Evolutionary conservation across 2,113 vertebrate species (phyloP), one percentile per base, ranked within the genome.

Genomic region (Prietella phreatophila): DNA sequence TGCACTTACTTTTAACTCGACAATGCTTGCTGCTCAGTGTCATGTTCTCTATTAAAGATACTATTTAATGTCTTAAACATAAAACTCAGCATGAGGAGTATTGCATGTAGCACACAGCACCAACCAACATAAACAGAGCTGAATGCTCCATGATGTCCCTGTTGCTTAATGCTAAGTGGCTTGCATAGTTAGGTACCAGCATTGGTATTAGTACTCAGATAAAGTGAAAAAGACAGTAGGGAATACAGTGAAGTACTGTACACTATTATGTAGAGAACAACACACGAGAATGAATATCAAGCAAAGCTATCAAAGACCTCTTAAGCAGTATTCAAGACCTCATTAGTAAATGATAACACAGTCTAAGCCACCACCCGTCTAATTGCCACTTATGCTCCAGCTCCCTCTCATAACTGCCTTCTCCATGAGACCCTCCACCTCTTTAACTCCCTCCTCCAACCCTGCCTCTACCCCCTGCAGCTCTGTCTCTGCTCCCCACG

Each of bases 301-400:
- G 15, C 61, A 30, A 15, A 61, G 10, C 73, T 39, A 58, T 50
- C 22, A 60, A 75, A 82, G 13, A 39, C 65, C 82, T 33, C 33
- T 53, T 73, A 20, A 76, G 25, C 75, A 61, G 47, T 6, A 58
- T n/a, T 82, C 60, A 25, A 89, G 85, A 85, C 86, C 47, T 89
- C 83, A 69, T 81, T 65, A 89, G 60, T 79, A 76, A 82, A 87
- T 87, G 42, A 85, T 82, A 53, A 82, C 67, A 67, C 25, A 82
- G 75, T 56, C 22, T 87, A 42, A 53, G 81, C 22, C 78, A 82
- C 58, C 71, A 85, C 83, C 25, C 47, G 71, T 30, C 76, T 81
- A 89, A 82, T 61, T 78, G 83, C 42, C 86, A 89, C 82, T 58
- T 83, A 58, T 47, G 63, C 36, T 36, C 27, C 61, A 61, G 20